These are phyloP conservation scores for Thymelicus sylvestris DNA, from an alignment of 2,888 invertebrate species.

Conservation along the genomic window DNA sequence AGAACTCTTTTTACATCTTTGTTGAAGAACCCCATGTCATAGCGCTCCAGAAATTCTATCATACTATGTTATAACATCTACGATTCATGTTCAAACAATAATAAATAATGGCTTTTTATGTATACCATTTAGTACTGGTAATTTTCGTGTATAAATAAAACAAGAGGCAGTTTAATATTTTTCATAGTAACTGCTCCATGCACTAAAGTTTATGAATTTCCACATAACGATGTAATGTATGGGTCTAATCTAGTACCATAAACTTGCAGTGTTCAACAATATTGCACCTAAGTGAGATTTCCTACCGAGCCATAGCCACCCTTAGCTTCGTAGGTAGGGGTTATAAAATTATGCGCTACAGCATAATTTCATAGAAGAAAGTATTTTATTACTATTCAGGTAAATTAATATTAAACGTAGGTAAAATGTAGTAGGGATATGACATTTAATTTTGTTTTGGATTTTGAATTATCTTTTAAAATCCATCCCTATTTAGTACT, in stretches of 20 bases:
- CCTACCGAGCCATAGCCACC: neutral
- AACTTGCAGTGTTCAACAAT: constrained; percentile 28
- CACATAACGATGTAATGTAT: constrained; percentile 28
- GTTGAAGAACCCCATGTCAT: too few relatives aligned
- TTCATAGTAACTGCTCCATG: constrained; percentile 23
- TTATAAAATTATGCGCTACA: neutral
- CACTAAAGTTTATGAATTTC: constrained; percentile 33
- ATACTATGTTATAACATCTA: too few relatives aligned
- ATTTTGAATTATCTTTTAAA: too few relatives aligned
- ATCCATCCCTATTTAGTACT: too few relatives aligned
- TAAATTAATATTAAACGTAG: neutral
- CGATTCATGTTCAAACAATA: too few relatives aligned
- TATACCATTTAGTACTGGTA: neutral
- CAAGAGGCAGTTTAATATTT: constrained; percentile 1
- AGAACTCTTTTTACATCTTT: too few relatives aligned
- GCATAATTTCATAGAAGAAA: neutral
- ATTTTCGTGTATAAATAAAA: neutral
- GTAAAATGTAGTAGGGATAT: too few relatives aligned
- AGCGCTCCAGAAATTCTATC: too few relatives aligned
- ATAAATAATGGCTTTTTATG: neutral
- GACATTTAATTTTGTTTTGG: too few relatives aligned
- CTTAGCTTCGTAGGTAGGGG: neutral
- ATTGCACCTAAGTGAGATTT: constrained; percentile 25
- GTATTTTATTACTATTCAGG: neutral
- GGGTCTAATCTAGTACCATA: constrained; percentile 33